A percentile compares a stretch with the other conserved stretches of the same genome.
Conservation (phyloP, 2,113 vertebrate species). For the Entomyzon cyanotis region DNA sequence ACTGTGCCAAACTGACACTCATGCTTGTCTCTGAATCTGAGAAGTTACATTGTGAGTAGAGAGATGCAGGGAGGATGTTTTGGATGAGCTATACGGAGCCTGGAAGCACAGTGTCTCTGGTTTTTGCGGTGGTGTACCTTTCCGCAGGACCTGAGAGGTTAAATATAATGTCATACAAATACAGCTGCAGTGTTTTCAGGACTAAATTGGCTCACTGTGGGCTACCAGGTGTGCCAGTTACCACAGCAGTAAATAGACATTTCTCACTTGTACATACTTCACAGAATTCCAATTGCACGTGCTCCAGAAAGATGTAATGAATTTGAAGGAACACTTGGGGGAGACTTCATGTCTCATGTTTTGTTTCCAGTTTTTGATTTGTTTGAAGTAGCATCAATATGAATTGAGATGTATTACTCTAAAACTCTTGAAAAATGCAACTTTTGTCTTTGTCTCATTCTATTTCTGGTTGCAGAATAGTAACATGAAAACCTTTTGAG, state of each 20-base stretch:
- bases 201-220: background rate
- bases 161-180: background rate
- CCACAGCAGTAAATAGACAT: background rate
- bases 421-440: background rate
- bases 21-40: background rate
- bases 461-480: background rate
- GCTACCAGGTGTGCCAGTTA: background rate
- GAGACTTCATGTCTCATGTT: constrained; percentile 46
- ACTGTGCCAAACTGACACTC: background rate
- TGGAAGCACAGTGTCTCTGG: background rate
- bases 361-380: background rate
- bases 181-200: background rate
- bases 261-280: background rate
- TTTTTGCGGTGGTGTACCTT: background rate
- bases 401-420: background rate
- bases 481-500: background rate
- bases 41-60: background rate
- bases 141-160: background rate
- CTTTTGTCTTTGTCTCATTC: background rate
- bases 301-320: constrained; percentile 20
- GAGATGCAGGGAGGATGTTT: background rate
- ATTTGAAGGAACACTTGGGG: constrained; percentile 52
- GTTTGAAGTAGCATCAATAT: background rate
- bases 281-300: background rate
- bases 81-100: background rate